Evolutionary conservation across 2,113 vertebrate genomes (phyloP), one percentile per base, ranked within the genome.

Genomic region (Rhabdomys dilectus): DNA sequence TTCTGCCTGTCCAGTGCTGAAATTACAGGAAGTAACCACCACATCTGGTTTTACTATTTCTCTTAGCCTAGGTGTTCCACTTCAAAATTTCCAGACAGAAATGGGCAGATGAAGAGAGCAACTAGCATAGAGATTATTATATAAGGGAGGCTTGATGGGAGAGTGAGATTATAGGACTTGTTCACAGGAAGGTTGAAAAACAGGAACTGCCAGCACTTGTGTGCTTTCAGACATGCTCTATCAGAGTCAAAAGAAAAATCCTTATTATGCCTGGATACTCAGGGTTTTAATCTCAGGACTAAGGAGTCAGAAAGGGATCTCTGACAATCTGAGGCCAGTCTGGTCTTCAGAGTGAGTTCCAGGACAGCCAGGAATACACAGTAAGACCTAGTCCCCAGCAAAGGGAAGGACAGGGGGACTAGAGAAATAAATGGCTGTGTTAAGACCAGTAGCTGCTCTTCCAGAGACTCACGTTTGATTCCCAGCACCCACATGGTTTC

Each of bases 181-280:
- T 75, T 90, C 31, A 21, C 29, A 88, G 60, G 31, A 64, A 91
- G 64, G 51, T 24, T 34, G 72, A 26, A n/a, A 45, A 94, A 89
- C 13, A 92, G 1, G 73, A 88, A 78, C 17, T 78, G 31, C 56
- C 70, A 85, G 60, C 36, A 42, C 48, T 85, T 88, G 92, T 17
- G 39, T 19, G 19, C 62, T 90, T 91, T 39, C 17, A 88, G 7
- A 68, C n/a, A 26, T 8, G 2, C 56, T 88, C 16, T 8, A 88
- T 39, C 19, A 92, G 58, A 93, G 21, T 51, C 68, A 96, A 91
- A 94, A 94, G 31, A 21, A 88, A 87, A 95, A 88, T 39, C 3
- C 11, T 3, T 82, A 36, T 12, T 36, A 82, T 26, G 36, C 11
- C n/a, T 24, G 10, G 80, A 39, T 26, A 36, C 5, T 22, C 3